Conservation (phyloP, 2,888 invertebrate genomes). For the Stenchaetothrips biformis region DNA sequence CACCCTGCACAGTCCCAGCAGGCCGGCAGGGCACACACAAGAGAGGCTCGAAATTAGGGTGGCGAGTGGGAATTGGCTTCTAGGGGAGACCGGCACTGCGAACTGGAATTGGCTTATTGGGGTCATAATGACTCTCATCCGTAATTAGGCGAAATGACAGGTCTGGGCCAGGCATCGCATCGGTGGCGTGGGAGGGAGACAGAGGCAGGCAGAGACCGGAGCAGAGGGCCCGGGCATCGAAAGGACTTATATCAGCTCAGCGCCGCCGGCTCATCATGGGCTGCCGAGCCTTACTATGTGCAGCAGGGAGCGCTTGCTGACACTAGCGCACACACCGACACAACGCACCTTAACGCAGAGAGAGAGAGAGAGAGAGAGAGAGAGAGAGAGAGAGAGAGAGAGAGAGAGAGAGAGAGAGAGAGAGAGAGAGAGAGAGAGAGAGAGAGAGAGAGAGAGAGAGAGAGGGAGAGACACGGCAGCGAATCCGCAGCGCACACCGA, state of each 20-base stretch:
- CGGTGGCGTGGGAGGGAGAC: too few species aligned
- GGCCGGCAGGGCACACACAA: not conserved
- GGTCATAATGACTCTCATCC: constrained; percentile 23
- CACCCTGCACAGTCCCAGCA: not conserved
- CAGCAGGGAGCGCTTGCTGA: too few species aligned
- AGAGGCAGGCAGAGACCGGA: too few species aligned
- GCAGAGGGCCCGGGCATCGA: too few species aligned
- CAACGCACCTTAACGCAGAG: too few species aligned
- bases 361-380: not conserved
- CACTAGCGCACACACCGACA: too few species aligned
- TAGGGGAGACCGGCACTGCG: not conserved
- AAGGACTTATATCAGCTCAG: too few species aligned
- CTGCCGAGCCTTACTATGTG: too few species aligned
- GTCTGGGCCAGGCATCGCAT: not conserved
- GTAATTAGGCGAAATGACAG: constrained; percentile 21
- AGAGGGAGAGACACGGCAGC: not conserved
- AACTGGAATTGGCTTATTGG: constrained; percentile 17
- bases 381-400: not conserved
- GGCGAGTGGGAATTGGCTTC: constrained; percentile 9
- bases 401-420: not conserved
- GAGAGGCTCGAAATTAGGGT: constrained; percentile 11
- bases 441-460: not conserved
- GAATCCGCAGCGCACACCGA: not conserved
- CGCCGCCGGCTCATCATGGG: too few species aligned
- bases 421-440: not conserved